phyloP scores from a whole-genome alignment of 2,888 invertebrate genomes.

The Scaptomyza tumidula region DNA sequence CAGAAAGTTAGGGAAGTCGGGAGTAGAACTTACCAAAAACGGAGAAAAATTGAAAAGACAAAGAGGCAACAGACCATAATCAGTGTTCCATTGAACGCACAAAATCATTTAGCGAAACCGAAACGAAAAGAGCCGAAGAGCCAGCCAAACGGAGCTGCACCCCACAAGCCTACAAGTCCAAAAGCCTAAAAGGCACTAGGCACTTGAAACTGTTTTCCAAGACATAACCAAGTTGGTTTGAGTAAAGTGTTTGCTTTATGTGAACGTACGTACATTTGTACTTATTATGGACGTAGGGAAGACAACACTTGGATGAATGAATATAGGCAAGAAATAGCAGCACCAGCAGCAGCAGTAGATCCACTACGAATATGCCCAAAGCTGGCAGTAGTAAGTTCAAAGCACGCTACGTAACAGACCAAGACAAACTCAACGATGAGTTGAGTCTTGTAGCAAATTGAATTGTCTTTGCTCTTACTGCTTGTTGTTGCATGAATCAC shows the following conservation, averaged over 20 bases:
- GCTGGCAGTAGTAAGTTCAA: slow-evolving; percentile 66
- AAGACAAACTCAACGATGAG: slow-evolving; percentile 65
- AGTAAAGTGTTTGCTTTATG: slow-evolving; percentile 68
- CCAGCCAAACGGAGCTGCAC: slow-evolving; percentile 37
- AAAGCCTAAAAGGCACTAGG: slow-evolving; percentile 35
- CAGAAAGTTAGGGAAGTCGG: slow-evolving; percentile 8
- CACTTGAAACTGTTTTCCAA: slow-evolving; percentile 75
- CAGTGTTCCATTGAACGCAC: slow-evolving; percentile 85
- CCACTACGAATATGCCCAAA: slow-evolving; percentile 55
- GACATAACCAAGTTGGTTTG: slow-evolving; percentile 56
- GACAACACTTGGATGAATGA: slow-evolving; percentile 69
- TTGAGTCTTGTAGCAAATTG: slow-evolving; percentile 28
- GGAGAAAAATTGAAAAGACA: slow-evolving; percentile 52
- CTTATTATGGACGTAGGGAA: slow-evolving; percentile 35
- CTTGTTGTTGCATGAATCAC: slow-evolving; percentile 78
- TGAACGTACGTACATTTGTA: slow-evolving; percentile 8
- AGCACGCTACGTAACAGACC: slow-evolving; percentile 75
- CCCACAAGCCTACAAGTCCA: slow-evolving; percentile 44
- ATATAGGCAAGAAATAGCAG: slow-evolving; percentile 48
- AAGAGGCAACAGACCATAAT: slow-evolving; percentile 75
- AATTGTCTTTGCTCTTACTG: slow-evolving; percentile 43
- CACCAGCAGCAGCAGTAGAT: slow-evolving; percentile 30
- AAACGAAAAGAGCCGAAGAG: slow-evolving; percentile 62
- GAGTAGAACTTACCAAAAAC: slow-evolving; percentile 54
- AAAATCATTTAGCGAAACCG: slow-evolving; percentile 85